These are phyloP conservation scores for Melitaea cinxia DNA, from an alignment of 1,140 invertebrate genomes.

Conservation along the genomic window DNA sequence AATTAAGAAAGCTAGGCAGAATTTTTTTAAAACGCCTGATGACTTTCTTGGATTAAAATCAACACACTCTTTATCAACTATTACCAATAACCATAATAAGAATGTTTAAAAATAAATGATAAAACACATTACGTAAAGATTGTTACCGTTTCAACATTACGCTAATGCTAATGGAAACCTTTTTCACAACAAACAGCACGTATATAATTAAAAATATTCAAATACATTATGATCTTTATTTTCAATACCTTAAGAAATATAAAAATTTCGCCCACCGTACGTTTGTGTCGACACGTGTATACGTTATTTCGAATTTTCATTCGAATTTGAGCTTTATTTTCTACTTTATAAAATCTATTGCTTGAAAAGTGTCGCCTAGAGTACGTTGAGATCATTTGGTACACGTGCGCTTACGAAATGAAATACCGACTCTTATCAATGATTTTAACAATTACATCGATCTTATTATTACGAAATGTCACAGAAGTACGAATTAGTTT, in stretches of 20 bases:
- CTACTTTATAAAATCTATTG: not conserved
- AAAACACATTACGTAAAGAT: constrained; percentile 5
- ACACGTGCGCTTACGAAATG: constrained; percentile 52
- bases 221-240: not conserved
- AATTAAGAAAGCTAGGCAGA: too few species aligned
- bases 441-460: constrained; percentile 51
- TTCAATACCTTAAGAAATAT: not conserved
- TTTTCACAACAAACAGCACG: not conserved
- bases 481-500: constrained; percentile 39
- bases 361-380: not conserved
- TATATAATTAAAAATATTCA: not conserved
- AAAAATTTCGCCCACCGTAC: not conserved
- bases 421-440: constrained; percentile 48
- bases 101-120: constrained; percentile 6
- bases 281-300: not conserved
- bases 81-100: not conserved
- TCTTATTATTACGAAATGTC: constrained; percentile 55
- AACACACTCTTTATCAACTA: constrained; percentile 1
- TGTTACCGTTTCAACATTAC: constrained; percentile 2
- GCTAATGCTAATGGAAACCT: not conserved
- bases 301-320: not conserved
- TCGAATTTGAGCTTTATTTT: not conserved
- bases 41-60: too few species aligned
- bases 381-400: constrained; percentile 18
- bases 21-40: not conserved